Evolutionary conservation across 2,113 vertebrate species (phyloP).

Genomic region (Megatriorchis doriae): DNA sequence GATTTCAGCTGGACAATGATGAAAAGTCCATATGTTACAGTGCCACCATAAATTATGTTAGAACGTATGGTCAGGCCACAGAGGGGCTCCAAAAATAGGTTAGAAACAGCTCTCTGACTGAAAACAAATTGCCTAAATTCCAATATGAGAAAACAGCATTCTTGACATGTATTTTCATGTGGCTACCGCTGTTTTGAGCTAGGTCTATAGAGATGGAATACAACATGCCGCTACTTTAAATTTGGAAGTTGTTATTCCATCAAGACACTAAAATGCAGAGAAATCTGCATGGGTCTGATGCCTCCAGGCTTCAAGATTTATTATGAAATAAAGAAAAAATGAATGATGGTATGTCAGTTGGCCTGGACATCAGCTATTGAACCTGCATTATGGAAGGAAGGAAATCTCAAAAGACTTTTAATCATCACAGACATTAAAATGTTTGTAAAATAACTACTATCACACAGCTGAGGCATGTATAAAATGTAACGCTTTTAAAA

Average conservation of each 20-base stretch:
- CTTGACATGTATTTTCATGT: conserved; percentile 81
- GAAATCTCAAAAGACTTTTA: conserved; percentile 39
- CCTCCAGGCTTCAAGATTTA: conserved; percentile 70
- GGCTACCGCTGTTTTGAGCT: conserved; percentile 60
- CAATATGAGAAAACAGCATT: conserved; percentile 77
- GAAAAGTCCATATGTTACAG: conserved; percentile 83
- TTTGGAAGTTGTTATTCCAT: conserved; percentile 65
- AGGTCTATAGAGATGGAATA: conserved; percentile 67
- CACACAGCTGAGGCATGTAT: not conserved
- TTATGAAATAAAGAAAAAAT: conserved; percentile 67
- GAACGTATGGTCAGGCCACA: conserved; percentile 79
- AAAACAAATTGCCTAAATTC: conserved; percentile 87
- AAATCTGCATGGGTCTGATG: conserved; percentile 73
- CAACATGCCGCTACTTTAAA: conserved; percentile 63
- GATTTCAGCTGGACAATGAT: conserved; percentile 82
- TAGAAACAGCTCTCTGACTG: conserved; percentile 76
- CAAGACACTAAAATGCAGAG: conserved; percentile 61
- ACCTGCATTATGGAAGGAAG: not conserved
- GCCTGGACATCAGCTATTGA: conserved; percentile 38
- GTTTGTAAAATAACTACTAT: not conserved
- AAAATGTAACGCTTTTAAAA: not conserved
- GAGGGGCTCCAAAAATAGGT: conserved; percentile 86
- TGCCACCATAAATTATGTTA: conserved; percentile 85
- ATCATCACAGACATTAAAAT: conserved; percentile 28
- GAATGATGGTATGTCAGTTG: conserved; percentile 56